Evolutionary conservation across 2,797 vertebrate genomes (phyloP).

Genomic region (Ateles fusciceps): DNA sequence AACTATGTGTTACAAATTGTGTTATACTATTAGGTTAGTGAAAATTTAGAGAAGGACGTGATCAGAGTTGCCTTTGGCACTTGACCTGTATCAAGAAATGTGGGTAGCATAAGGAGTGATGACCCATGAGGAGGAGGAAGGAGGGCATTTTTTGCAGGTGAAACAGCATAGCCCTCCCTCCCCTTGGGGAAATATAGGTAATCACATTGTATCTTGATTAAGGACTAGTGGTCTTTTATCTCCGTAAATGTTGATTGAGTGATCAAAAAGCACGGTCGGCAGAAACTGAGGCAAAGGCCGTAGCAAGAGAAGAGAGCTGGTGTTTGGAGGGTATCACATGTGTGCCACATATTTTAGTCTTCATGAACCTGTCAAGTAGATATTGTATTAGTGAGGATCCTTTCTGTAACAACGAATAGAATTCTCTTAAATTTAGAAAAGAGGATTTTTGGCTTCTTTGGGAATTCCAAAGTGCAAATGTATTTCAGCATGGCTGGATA

Average conservation of each 20-base stretch:
- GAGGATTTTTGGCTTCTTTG: conserved; percentile 16
- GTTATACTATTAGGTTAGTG: neutral
- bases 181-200: neutral
- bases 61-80: neutral
- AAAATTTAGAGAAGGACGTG: conserved; percentile 39
- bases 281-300: neutral
- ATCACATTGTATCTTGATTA: neutral
- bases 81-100: neutral
- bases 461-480: neutral
- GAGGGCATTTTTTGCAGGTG: neutral
- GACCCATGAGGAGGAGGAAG: neutral
- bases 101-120: neutral
- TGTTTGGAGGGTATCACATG: neutral
- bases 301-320: neutral
- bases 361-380: neutral
- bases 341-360: neutral
- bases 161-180: neutral
- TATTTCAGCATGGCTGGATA: neutral
- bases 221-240: neutral
- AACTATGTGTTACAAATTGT: conserved; percentile 21
- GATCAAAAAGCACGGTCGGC: neutral
- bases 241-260: conserved; percentile 21
- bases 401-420: neutral
- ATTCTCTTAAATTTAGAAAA: conserved; percentile 37
- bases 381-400: neutral